Base-by-base conservation (phyloP, 2,888 invertebrate genomes). In the Diabrotica balteata region DNA sequence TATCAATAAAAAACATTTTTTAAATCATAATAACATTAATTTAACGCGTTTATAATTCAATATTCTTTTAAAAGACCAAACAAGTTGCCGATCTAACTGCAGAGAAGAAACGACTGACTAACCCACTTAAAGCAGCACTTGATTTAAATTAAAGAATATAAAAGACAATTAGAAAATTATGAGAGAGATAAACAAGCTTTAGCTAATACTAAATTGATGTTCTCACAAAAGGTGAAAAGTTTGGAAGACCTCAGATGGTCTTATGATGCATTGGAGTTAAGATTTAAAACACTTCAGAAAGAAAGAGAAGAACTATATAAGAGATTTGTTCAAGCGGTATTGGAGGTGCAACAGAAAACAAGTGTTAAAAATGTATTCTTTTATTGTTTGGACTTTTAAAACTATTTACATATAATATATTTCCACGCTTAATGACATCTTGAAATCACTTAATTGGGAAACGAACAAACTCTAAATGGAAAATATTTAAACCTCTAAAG, bases 261-360 rank as follows among this genome's bases (percentile, higher is more conserved):
- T 67, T 87, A 88, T 53, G 90, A 90, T 77, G 90, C 91, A 0
- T 82, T 95, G 11, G 90, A 93, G 80, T 87, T 95, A 71, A 88
- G 93, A 72, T 94, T 93, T 80, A 93, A 93, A 76, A 89, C 93
- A 77, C 69, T 93, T 0, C 85, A 91, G 72, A 85, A 85, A 1
- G 96, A 97, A 80, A 87, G 94, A 9, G 91, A 95, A 76, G 91
- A 93, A 62, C 83, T 96, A 32, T 93, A 94, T 79, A 83, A 87
- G 4, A 88, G 91, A 80, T 96, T 97, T 82, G 90, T 94, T 8
- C 89, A 91, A 70, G 93, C 95, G 0, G 90, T 97, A 58, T 85
- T 94, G 52, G 96, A 96, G 79, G 89, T 96, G 5, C 96, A 96
- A 81, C 94, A 95, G 82, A 93, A 93, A 81, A 91, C 93, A 50